Conservation (phyloP, 1,140 invertebrate species). For the Vanessa atalanta region DNA sequence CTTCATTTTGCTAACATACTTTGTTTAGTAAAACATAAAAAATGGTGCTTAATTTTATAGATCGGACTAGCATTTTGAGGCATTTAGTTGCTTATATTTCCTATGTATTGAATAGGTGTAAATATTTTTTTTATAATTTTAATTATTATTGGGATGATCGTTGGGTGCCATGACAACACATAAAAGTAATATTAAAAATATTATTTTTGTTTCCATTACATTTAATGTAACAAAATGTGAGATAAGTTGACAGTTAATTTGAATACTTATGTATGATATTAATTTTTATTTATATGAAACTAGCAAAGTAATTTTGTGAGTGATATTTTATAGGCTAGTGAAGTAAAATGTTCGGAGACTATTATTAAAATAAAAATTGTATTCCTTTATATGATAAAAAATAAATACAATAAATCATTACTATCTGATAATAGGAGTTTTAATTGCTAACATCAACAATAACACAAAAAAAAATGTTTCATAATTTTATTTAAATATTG, state of each 20-base stretch:
- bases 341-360: conserved; percentile 26
- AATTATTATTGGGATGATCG: conserved; percentile 46
- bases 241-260: conserved; percentile 19
- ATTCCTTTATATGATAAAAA: conserved; percentile 22
- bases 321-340: conserved; percentile 33
- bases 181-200: conserved; percentile 31
- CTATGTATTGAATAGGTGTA: conserved; percentile 52
- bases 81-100: conserved; percentile 64
- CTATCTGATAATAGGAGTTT: neutral
- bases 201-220: conserved; percentile 33
- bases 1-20: conserved; percentile 25
- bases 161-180: conserved; percentile 60
- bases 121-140: conserved; percentile 54
- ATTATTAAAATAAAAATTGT: conserved; percentile 26
- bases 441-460: conserved; percentile 10
- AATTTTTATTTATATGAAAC: conserved; percentile 25
- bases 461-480: conserved; percentile 9
- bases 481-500: conserved; percentile 44
- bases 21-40: conserved; percentile 31
- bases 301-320: conserved; percentile 26
- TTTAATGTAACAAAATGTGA: conserved; percentile 29
- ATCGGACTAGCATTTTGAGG: conserved; percentile 71
- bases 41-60: conserved; percentile 64
- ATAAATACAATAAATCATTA: conserved; percentile 22
- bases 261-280: conserved; percentile 30